Base-by-base conservation (phyloP, 2,113 vertebrate species). In the Pelecanus crispus region DNA sequence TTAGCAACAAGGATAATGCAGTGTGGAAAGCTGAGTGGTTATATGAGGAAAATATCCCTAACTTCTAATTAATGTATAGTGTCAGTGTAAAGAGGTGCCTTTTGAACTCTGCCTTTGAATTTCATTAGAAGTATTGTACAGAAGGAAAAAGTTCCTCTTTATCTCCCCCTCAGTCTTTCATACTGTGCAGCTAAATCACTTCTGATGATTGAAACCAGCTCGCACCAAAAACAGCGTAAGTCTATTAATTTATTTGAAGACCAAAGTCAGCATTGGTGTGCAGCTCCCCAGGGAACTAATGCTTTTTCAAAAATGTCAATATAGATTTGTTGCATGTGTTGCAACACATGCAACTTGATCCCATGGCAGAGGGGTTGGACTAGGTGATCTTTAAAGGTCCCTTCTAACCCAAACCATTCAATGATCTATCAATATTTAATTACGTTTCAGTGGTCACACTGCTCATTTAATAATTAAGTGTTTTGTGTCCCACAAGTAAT, bases 41-140 rank as follows among this genome's bases (percentile, higher is more conserved):
- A 17, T 14, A 21, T 29, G n/a, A 84, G 21, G 40, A 81, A 40
- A 91, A 58, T 32, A 72, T 34, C 53, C 9, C 22, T 49, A 72
- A 66, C 31, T 83, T 92, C 20, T 86, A 59, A 56, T 79, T 36
- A 70, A 82, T 86, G 8, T 20, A 11, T 56, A 68, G 49, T 44
- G 28, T 80, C 36, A 17, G 34, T 42, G 12, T 52, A 75, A 85
- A 85, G 73, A 72, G 49, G 17, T 87, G 31, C 47, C 45, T 94
- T 94, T 92, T 87, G 90, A 91, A 74, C 61, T 84, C 29, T 45
- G n/a, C 36, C 55, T 91, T 91, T 92, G 80, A 75, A 72, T 92
- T 96, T 87, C n/a, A 13, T 59, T 84, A 32, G 24, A 32, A 72
- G 6, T 44, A 25, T 45, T 88, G 78, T 50, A 81, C 17, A 53